Base-by-base conservation (phyloP, 2,113 vertebrate species). In the Paraplagusia blochii region DNA sequence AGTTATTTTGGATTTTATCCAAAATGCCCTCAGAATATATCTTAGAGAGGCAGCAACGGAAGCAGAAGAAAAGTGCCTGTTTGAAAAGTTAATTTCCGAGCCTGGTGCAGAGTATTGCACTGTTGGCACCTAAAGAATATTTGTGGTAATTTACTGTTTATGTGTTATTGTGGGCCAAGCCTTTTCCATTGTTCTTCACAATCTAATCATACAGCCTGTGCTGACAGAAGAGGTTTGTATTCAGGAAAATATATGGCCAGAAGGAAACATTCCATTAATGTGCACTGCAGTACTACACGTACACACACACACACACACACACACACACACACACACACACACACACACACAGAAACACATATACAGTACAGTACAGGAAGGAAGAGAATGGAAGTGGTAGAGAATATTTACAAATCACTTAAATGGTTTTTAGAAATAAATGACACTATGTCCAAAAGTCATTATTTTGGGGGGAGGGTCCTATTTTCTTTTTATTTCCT, bases 181-280 rank as follows among this genome's bases (percentile, higher is more conserved):
- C 62, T 57, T 76, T 74, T 67, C 56, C 52, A 74, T 84, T 82
- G 77, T 84, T 82, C 53, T 2, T 47, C 44, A 58, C 54, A 73
- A 59, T 74, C 69, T 63, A 76, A 69, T 82, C 55, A 72, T 36
- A 48, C 7, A 62, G 43, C 5, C 68, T 42, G 68, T 58, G 67
- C 17, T 54, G 49, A 39, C 62, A 46, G 66, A 74, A 64, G 38
- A 56, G 53, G 40, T 69, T 73, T 52, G 35, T 63, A 56, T 54
- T 66, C 42, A 53, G 61, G 63, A 67, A 61, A 81, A 75, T 69
- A 52, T 57, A 69, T 53, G 60, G 44, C 62, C 63, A 53, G 39
- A 50, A 72, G 58, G 38, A 77, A 76, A 76, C 9, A 39, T 46
- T 72, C 48, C 42, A 58, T 66, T 70, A 71, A 69, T 58, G 50